These are phyloP conservation scores for Oryctes rhinoceros DNA, from an alignment of 1,140 invertebrate genomes.

Conservation along the genomic window DNA sequence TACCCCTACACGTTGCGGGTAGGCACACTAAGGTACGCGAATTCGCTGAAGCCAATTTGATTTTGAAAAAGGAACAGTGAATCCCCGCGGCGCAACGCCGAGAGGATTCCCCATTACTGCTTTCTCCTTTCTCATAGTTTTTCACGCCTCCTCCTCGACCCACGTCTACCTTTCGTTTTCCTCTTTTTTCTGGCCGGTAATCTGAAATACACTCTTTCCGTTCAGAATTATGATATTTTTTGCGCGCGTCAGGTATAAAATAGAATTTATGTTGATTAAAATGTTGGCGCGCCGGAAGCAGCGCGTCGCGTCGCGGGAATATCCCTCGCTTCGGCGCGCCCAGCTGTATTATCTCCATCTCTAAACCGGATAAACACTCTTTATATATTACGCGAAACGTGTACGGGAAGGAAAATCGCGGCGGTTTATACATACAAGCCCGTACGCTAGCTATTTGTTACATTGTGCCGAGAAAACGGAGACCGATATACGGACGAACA, in stretches of 20 bases:
- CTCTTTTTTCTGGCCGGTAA: not conserved
- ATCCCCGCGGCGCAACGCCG: not conserved
- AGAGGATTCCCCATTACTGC: not conserved
- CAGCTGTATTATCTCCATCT: constrained; percentile 7
- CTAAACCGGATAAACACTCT: constrained; percentile 17
- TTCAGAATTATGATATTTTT: constrained; percentile 23
- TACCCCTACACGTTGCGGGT: not conserved
- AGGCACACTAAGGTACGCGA: not conserved
- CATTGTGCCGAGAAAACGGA: too few species aligned
- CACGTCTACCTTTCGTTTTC: not conserved
- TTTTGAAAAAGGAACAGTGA: not conserved
- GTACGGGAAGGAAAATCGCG: not conserved
- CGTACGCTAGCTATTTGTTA: too few species aligned
- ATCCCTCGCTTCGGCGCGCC: not conserved
- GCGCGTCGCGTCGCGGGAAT: not conserved
- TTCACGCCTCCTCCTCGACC: not conserved
- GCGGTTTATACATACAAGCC: too few species aligned
- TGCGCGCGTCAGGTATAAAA: constrained; percentile 17
- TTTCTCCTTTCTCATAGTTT: too few species aligned
- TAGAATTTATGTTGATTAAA: constrained; percentile 16
- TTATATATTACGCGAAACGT: constrained; percentile 10
- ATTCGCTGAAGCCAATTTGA: not conserved
- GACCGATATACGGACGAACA: too few species aligned
- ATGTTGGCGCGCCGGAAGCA: constrained; percentile 1
- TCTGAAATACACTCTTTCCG: constrained; percentile 14